Conservation (phyloP, 1,140 invertebrate species). For the Cephus cinctus region DNA sequence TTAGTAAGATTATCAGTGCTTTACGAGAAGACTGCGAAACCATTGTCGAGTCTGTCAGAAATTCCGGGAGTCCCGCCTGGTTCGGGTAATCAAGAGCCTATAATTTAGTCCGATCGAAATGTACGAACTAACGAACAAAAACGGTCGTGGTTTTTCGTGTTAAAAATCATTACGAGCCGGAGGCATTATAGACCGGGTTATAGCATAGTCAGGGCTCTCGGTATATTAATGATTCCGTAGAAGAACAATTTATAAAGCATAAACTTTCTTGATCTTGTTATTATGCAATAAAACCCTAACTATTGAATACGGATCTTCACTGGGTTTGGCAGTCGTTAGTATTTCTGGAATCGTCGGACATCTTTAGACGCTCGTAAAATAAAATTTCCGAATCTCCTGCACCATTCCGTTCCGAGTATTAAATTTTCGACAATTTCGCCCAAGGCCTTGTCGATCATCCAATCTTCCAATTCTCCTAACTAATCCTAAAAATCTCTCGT, state of each 20-base stretch:
- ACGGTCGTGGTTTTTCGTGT: constrained; percentile 53
- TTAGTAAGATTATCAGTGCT: constrained; percentile 36
- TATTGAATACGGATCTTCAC: too few species aligned
- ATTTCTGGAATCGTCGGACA: background rate
- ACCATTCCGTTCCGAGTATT: too few species aligned
- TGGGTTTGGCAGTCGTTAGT: background rate
- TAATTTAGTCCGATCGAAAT: constrained; percentile 56
- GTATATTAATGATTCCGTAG: constrained; percentile 51
- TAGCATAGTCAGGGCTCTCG: constrained; percentile 6
- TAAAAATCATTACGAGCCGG: constrained; percentile 48
- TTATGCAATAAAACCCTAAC: constrained; percentile 49
- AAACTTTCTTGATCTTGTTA: constrained; percentile 46
- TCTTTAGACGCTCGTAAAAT: too few species aligned
- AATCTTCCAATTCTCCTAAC: too few species aligned
- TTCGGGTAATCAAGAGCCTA: constrained; percentile 55
- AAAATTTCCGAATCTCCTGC: too few species aligned
- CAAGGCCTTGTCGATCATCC: too few species aligned
- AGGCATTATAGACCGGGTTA: constrained; percentile 7
- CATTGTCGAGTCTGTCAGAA: constrained; percentile 2
- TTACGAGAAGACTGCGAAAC: constrained; percentile 26
- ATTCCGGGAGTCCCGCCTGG: constrained; percentile 6
- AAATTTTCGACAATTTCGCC: too few species aligned
- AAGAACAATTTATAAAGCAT: constrained; percentile 52
- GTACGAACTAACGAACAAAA: constrained; percentile 54
- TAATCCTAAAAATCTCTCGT: too few species aligned